phyloP scores from a whole-genome alignment of 1,140 invertebrate species.

The Cherax destructor region DNA sequence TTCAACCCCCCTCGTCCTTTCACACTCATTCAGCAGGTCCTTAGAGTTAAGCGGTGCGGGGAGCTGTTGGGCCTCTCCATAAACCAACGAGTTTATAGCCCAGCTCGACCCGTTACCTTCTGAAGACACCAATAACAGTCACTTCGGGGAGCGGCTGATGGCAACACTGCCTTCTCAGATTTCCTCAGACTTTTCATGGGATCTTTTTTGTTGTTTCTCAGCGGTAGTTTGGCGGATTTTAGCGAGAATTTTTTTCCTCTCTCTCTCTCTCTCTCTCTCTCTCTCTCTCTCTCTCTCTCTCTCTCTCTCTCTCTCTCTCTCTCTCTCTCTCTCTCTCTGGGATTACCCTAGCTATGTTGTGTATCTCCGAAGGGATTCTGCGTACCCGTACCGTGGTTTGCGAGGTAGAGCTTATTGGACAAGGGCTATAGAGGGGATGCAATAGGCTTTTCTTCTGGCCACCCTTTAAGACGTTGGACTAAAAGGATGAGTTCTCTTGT shows the following conservation, averaged over 20 bases:
- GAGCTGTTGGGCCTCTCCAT: constrained; percentile 36
- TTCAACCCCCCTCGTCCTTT: not conserved
- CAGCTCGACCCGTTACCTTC: constrained; percentile 24
- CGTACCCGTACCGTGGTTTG: not conserved
- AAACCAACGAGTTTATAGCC: constrained; percentile 19
- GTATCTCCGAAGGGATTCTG: not conserved
- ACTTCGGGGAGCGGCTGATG: constrained; percentile 20
- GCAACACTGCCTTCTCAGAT: constrained; percentile 23
- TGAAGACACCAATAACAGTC: constrained; percentile 50
- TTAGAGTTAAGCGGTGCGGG: constrained; percentile 10
- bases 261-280: not conserved
- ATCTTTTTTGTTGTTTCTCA: constrained; percentile 22
- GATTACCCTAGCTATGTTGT: not conserved
- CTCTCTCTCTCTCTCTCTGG: not conserved
- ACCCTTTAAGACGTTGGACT: too few species aligned
- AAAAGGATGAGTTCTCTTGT: too few species aligned
- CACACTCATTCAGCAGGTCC: constrained; percentile 28
- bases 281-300: too few species aligned
- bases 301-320: too few species aligned
- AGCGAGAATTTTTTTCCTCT: not conserved
- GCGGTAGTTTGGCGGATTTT: constrained; percentile 17
- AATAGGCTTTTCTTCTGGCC: not conserved
- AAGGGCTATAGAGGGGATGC: not conserved
- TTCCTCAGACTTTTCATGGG: constrained; percentile 10
- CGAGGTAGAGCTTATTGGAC: constrained; percentile 19